Conservation (phyloP, 2,113 vertebrate species). For the Salvelinus fontinalis region DNA sequence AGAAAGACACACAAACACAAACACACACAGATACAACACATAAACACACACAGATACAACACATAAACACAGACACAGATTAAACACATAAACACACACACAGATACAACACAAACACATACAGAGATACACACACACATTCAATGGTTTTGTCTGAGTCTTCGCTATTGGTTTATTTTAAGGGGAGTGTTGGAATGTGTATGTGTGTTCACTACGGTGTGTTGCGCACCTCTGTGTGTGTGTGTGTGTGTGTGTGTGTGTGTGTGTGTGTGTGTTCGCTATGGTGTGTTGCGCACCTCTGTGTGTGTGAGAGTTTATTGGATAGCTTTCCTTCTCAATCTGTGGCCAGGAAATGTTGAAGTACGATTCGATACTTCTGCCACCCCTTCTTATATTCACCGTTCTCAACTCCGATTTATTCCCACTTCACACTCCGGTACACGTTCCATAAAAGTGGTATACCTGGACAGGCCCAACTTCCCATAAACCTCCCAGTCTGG, state of each 20-base stretch:
- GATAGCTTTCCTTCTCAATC: neutral
- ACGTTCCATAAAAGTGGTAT: neutral
- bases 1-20: too few species aligned
- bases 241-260: too few species aligned
- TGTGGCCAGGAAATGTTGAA: neutral
- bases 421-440: neutral
- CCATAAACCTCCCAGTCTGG: neutral
- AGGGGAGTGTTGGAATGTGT: neutral
- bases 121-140: neutral
- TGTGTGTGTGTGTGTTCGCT: too few species aligned
- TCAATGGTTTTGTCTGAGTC: neutral
- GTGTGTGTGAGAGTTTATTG: neutral
- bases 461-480: neutral
- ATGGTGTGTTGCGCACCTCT: neutral
- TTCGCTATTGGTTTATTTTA: neutral
- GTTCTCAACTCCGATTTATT: neutral
- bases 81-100: too few species aligned
- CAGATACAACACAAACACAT: neutral
- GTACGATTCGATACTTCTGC: neutral
- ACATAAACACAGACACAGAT: neutral
- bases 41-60: neutral
- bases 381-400: constrained; percentile 3
- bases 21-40: too few species aligned
- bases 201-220: neutral
- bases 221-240: neutral